Evolutionary conservation across 2,888 invertebrate species (phyloP), one percentile per base, ranked within the genome.

Genomic region (Plebejus melissa): DNA sequence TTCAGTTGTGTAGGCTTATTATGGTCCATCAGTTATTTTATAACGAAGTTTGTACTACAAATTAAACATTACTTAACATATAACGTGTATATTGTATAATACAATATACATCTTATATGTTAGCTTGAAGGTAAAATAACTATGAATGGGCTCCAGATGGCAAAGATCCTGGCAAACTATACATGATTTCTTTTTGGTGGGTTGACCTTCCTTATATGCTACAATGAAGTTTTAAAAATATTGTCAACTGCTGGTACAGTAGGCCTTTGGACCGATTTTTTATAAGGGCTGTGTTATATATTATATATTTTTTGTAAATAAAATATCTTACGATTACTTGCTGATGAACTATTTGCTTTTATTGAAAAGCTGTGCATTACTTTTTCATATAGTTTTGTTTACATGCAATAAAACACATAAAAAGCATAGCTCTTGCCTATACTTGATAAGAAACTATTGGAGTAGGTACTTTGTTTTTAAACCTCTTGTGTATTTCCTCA

Each of bases 311-410:
- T 65, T 65, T 65, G 32, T 65, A 65, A 65, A 65, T 65, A 65
- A 65, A 65, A 32, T 65, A 1, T 32, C 13, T 65, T 65, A 54
- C 54, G 65, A 32, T 65, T 65, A 32, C 65, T 65, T 65, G 28
- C 9, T 60, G 58, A 60, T 36, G 11, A 13, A 65, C 28, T 13
- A 54, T 32, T 60, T 60, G 60, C 65, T 65, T 32, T 36, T 65
- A 65, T 65, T 13, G 32, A 1, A 11, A 65, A 65, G 32, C 11
- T 65, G 65, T 36, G 32, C 5, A 36, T 32, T 65, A 32, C 32
- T 65, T 16, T 65, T 65, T 65, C 32, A 65, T 65, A 32, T 65
- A 65, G 13, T 65, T 65, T 65, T 65, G 65, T 36, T 16, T 65
- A 65, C 22, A 60, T 9, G 11, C 60, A 60, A 28, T 28, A 7